Evolutionary conservation across 2,797 vertebrate genomes (phyloP).

Genomic region (Monodelphis domestica): DNA sequence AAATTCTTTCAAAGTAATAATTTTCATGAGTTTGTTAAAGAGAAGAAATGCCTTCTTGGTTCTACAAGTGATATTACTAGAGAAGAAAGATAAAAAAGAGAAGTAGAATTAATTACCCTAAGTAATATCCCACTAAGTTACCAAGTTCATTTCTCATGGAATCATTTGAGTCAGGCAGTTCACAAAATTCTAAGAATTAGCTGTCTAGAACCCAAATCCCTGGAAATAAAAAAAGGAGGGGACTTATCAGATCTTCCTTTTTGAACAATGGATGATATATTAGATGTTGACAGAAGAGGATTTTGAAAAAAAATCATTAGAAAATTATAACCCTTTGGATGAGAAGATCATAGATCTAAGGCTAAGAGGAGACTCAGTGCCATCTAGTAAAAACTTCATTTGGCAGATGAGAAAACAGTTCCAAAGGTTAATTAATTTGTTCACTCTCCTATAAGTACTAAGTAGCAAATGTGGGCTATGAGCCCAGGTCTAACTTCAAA

Average conservation of each 20-base stretch:
- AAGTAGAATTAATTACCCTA: background rate
- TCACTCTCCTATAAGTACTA: background rate
- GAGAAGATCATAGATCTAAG: background rate
- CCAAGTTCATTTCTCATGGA: background rate
- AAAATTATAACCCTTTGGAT: background rate
- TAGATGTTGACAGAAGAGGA: background rate
- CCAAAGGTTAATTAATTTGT: background rate
- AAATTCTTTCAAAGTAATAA: background rate
- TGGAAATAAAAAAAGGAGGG: background rate
- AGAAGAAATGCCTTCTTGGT: background rate
- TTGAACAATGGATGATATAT: background rate
- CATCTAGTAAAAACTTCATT: background rate
- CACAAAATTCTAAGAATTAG: background rate
- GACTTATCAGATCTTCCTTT: background rate
- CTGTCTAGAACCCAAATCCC: background rate
- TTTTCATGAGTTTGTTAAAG: background rate
- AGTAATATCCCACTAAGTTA: background rate
- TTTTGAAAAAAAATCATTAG: background rate
- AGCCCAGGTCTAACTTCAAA: background rate
- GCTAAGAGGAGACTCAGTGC: background rate
- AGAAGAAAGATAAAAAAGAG: background rate
- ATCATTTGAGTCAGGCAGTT: background rate
- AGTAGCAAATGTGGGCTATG: background rate
- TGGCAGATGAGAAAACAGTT: background rate
- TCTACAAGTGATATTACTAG: background rate